These are phyloP conservation scores for Ametastegia equiseti DNA, from an alignment of 2,888 invertebrate genomes.

Conservation along the genomic window DNA sequence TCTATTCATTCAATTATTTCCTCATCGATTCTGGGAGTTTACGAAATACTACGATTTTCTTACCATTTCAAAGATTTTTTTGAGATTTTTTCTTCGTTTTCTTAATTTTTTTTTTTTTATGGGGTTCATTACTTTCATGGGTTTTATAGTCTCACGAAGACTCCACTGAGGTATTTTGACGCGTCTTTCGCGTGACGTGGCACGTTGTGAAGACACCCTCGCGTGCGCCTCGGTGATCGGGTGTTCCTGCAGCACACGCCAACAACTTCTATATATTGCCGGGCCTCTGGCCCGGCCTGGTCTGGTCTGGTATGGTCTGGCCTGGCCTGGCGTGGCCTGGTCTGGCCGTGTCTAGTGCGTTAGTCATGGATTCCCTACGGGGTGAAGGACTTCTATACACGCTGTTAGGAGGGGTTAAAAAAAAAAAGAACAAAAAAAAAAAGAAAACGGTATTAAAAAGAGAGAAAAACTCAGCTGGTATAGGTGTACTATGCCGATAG, in stretches of 20 bases:
- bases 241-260: constrained; percentile 24
- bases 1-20: too few species aligned
- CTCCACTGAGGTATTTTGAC: not conserved
- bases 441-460: not conserved
- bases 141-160: too few species aligned
- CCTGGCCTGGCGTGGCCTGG: not conserved
- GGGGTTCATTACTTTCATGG: not conserved
- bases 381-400: constrained; percentile 47
- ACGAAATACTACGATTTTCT: too few species aligned
- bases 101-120: not conserved
- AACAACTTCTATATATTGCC: not conserved
- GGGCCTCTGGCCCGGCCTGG: too few species aligned
- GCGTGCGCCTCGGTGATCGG: not conserved
- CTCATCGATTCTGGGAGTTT: too few species aligned
- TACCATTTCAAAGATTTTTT: too few species aligned
- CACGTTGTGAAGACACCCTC: constrained; percentile 30
- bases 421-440: constrained; percentile 16
- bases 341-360: constrained; percentile 44
- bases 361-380: constrained; percentile 49
- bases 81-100: too few species aligned
- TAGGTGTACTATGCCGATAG: not conserved
- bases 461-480: constrained; percentile 8
- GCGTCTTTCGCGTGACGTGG: constrained; percentile 22
- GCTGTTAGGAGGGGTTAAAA: constrained; percentile 35
- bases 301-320: too few species aligned